phyloP scores from a whole-genome alignment of 2,797 vertebrate genomes.

The Phataginus tricuspis region DNA sequence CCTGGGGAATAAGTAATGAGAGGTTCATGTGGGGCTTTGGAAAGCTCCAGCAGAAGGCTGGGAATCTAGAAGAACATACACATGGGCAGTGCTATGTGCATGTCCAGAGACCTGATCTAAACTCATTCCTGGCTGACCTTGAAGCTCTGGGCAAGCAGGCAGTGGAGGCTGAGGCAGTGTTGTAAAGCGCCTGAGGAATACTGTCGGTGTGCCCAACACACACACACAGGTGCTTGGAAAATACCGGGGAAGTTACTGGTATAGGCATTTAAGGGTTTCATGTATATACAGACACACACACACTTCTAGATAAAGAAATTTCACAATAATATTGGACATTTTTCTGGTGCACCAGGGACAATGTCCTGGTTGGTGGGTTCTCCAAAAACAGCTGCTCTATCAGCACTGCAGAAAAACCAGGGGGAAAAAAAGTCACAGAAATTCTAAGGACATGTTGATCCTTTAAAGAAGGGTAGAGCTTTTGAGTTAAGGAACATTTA shows the following conservation, averaged over 20 bases:
- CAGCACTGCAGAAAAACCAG: background rate
- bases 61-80: background rate
- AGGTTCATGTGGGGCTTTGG: background rate
- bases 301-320: background rate
- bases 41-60: background rate
- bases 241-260: background rate
- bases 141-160: background rate
- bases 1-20: background rate
- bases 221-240: background rate
- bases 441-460: background rate
- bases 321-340: background rate
- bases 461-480: background rate
- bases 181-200: background rate
- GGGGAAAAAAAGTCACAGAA: background rate
- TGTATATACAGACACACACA: background rate
- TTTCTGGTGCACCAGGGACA: background rate
- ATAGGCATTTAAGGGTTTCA: background rate
- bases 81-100: accelerated
- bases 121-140: background rate
- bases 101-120: background rate
- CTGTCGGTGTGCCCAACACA: background rate
- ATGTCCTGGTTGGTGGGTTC: background rate
- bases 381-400: background rate
- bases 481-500: background rate
- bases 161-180: background rate